A percentile compares a stretch with the other conserved stretches of the same genome.
Conservation (phyloP, 2,113 vertebrate species). For the Salvelinus sp. region DNA sequence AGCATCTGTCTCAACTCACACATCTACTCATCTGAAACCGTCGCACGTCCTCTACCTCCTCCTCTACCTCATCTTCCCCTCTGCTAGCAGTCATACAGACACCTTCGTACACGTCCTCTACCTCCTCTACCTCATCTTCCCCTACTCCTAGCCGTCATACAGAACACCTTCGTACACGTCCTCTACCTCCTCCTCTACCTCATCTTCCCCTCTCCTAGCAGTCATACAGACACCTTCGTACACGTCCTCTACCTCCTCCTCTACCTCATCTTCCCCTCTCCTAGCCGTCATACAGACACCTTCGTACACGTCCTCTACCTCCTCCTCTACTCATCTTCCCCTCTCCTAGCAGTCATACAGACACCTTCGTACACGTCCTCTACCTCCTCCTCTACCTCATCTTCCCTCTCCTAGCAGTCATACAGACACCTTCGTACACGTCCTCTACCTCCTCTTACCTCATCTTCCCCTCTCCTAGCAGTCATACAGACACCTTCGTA, state of each 20-base stretch:
- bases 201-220: too few relatives aligned
- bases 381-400: background rate
- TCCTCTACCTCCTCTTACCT: background rate
- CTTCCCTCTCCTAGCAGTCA: too few relatives aligned
- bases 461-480: too few relatives aligned
- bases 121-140: background rate
- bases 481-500: too few relatives aligned
- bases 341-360: too few relatives aligned
- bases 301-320: background rate
- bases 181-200: background rate
- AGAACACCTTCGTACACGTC: background rate
- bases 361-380: background rate
- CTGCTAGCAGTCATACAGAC: too few relatives aligned
- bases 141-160: background rate
- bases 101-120: too few relatives aligned
- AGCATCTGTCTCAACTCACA: slow-evolving; percentile 54
- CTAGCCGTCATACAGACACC: too few relatives aligned
- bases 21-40: slow-evolving; percentile 25
- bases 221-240: too few relatives aligned
- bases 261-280: too few relatives aligned
- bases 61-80: too few relatives aligned
- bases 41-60: background rate
- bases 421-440: background rate
- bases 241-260: background rate
- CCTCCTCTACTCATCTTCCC: too few relatives aligned